Evolutionary conservation across 92 coral and sea anemone species (phyloP), one percentile per base, ranked within the genome.

Genomic region (Ricordea florida): DNA sequence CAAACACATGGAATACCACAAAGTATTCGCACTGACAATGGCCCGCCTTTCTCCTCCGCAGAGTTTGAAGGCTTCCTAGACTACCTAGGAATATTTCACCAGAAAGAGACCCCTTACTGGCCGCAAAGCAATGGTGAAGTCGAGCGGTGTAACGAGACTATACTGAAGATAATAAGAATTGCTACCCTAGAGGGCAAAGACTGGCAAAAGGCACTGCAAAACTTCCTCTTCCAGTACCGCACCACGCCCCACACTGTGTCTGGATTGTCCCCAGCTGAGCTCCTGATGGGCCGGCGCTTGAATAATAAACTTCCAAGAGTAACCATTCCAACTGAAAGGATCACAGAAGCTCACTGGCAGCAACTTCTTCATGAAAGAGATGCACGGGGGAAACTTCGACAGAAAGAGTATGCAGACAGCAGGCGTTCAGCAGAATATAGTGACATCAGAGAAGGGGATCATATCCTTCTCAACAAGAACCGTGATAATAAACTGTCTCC

Each of bases 1-100:
- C 57, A 46, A 45, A 79, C 88, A 28, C 94, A 89, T 62, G 85
- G 94, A 10, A 57, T 78, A 25, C 90, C 90, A 5, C 25, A 37
- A 40, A 51, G 63, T 23, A 49, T 69, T 21, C 78, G 73, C n/a
- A n/a, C n/a, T n/a, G n/a, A n/a, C n/a, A n/a, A n/a, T n/a, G n/a
- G n/a, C n/a, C n/a, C n/a, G n/a, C n/a, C n/a, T 6, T 43, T 14
- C 14, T 14, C 22, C 11, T 2, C 49, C 49, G 18, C 1, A 5
- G 49, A 43, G 18, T 6, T 22, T 14, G 11, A n/a, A n/a, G n/a
- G n/a, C n/a, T n/a, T n/a, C n/a, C n/a, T n/a, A n/a, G n/a, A n/a
- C n/a, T n/a, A n/a, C n/a, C n/a, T n/a, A n/a, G n/a, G n/a, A n/a
- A n/a, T n/a, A n/a, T n/a, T n/a, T n/a, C n/a, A n/a, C n/a, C n/a